Evolutionary conservation across 2,113 vertebrate genomes (phyloP).

Genomic region (Loxodonta africana): DNA sequence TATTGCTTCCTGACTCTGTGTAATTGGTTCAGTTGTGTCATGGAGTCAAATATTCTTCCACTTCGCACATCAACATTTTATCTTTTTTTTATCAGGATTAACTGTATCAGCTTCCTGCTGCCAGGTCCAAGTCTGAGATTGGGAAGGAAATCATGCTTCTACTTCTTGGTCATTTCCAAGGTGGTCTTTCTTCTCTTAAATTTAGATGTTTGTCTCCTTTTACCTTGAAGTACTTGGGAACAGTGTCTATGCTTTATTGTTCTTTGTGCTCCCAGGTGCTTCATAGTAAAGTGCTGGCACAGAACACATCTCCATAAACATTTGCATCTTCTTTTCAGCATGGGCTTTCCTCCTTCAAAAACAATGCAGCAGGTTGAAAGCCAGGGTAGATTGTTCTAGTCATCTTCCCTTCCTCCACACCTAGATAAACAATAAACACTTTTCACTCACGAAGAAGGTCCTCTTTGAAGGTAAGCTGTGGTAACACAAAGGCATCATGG

Average conservation of each 20-base stretch:
- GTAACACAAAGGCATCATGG: not conserved
- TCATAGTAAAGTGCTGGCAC: not conserved
- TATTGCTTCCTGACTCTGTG: too few relatives aligned
- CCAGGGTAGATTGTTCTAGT: too few relatives aligned
- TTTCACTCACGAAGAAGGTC: not conserved
- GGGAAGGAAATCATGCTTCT: not conserved
- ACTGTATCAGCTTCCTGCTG: not conserved
- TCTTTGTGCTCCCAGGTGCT: not conserved
- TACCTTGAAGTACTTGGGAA: fast-evolving
- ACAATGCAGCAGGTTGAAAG: not conserved
- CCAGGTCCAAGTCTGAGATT: not conserved
- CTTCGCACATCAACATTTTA: too few relatives aligned
- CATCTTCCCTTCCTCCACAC: not conserved
- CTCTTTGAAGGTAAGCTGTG: not conserved
- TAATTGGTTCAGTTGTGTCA: not conserved
- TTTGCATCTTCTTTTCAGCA: not conserved
- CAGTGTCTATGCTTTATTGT: not conserved
- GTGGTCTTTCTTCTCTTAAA: not conserved
- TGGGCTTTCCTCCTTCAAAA: too few relatives aligned
- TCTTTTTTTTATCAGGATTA: not conserved
- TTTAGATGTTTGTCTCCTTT: not conserved
- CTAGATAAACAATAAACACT: too few relatives aligned
- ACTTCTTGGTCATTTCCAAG: not conserved
- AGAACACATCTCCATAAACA: not conserved
- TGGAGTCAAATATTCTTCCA: too few relatives aligned